phyloP scores from a whole-genome alignment of 2,797 vertebrate genomes.

The Salmo trutta region DNA sequence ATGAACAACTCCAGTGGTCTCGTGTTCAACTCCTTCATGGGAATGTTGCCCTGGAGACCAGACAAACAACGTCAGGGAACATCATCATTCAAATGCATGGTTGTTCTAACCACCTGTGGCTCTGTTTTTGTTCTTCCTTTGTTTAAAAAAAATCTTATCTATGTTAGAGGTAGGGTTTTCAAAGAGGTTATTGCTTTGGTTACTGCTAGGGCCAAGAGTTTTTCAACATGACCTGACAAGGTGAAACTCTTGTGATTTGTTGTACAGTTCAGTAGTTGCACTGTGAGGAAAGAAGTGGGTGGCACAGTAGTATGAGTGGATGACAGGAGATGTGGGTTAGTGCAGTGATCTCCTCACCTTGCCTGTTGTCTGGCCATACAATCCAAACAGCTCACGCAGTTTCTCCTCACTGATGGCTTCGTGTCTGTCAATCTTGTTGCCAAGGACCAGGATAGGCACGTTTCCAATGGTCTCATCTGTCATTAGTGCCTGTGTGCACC shows the following conservation, averaged over 20 bases:
- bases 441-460: slow-evolving; percentile 96
- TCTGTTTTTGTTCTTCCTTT: background rate
- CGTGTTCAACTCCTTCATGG: slow-evolving; percentile 92
- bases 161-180: background rate
- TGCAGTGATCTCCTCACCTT: slow-evolving; percentile 77
- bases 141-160: too few species aligned
- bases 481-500: slow-evolving; percentile 85
- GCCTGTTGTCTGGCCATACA: slow-evolving; percentile 95
- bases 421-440: slow-evolving; percentile 96
- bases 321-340: too few species aligned
- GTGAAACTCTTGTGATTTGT: background rate
- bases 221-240: background rate
- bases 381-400: slow-evolving; percentile 87
- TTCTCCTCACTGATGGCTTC: slow-evolving; percentile 96
- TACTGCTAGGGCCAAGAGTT: background rate
- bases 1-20: slow-evolving; percentile 96
- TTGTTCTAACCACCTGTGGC: background rate
- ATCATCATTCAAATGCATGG: background rate
- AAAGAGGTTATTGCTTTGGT: background rate
- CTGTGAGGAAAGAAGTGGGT: background rate
- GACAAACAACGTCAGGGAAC: background rate
- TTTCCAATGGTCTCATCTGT: slow-evolving; percentile 97
- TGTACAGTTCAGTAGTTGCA: background rate
- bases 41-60: slow-evolving; percentile 78
- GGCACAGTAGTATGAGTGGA: too few species aligned